Evolutionary conservation across 2,113 vertebrate genomes (phyloP), one percentile per base, ranked within the genome.

Genomic region (Oncorhynchus masou): DNA sequence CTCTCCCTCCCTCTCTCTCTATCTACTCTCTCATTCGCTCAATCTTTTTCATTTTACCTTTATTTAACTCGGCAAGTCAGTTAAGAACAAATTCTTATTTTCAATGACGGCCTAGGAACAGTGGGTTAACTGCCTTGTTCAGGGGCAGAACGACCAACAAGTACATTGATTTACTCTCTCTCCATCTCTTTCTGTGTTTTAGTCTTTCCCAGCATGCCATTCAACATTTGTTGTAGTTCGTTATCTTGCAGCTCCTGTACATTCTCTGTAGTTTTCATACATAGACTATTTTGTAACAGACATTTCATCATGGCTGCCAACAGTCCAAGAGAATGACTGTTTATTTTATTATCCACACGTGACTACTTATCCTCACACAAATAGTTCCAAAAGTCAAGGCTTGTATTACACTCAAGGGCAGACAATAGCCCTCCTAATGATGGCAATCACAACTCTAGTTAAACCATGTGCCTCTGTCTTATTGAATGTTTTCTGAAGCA

Each of bases 401-500:
- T 85, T 74, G 80, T 67, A 83, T 82, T 81, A 68, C 74, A 79
- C 78, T 78, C 65, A 2, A 5, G 81, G 84, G 75, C 68, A 75
- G 73, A 45, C 86, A 88, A 90, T 87, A 75, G 73, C 76, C 81
- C 76, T 74, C 19, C 77, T 90, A 91, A 91, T 83, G 81, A 88
- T 84, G 78, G 77, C 81, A 80, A 84, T 77, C 85, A 81, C 81
- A 87, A 84, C 80, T 85, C 67, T 7, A 39, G 76, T n/a, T 79
- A 86, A 88, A 89, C 25, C 29, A 31, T 34, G 27, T 27, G 27
- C 24, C 66, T n/a, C 66, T 20, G 25, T 39, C 49, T 80, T 91
- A 91, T 91, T 91, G 88, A 91, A 88, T 86, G 82, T 89, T 88
- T 88, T 87, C 86, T 85, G 85, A 88, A 80, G 76, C 66, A 24